A percentile compares a stretch with the other conserved stretches of the same genome.
These are phyloP conservation scores for Todus mexicanus DNA, from an alignment of 2,797 vertebrate genomes.

Conservation along the genomic window DNA sequence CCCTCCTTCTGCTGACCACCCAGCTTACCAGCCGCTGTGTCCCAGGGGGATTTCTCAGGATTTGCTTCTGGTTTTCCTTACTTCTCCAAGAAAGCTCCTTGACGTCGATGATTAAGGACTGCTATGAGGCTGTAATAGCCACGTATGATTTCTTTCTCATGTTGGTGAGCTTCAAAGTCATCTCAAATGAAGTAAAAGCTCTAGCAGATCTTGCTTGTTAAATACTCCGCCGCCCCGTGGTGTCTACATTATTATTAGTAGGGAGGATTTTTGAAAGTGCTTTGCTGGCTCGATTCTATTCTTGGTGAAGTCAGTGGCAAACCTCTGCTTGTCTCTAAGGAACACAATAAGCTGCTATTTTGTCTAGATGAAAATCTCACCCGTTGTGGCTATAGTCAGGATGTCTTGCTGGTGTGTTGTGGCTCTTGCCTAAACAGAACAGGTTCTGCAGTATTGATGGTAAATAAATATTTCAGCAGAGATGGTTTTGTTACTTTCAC, in stretches of 20 bases:
- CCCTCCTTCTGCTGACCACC: not conserved
- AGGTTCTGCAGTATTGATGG: not conserved
- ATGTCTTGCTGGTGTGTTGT: not conserved
- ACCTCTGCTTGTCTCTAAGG: not conserved
- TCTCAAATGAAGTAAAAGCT: not conserved
- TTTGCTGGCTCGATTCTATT: not conserved
- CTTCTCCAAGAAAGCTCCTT: not conserved
- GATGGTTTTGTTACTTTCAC: not conserved
- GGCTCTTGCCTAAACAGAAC: not conserved
- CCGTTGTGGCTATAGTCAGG: not conserved
- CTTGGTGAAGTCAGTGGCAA: not conserved
- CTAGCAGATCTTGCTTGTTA: not conserved
- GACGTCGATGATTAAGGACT: not conserved
- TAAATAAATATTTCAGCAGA: not conserved
- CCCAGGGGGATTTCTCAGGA: not conserved
- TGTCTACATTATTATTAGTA: not conserved
- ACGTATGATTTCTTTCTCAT: not conserved
- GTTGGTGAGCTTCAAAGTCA: not conserved
- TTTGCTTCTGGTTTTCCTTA: not conserved
- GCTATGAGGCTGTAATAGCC: not conserved
- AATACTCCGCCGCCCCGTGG: rapidly evolving
- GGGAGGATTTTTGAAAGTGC: not conserved
- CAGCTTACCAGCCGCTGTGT: not conserved
- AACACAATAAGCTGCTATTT: not conserved
- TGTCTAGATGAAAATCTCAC: not conserved